phyloP scores from a whole-genome alignment of 2,888 invertebrate genomes.

The Tetragonula carbonaria region DNA sequence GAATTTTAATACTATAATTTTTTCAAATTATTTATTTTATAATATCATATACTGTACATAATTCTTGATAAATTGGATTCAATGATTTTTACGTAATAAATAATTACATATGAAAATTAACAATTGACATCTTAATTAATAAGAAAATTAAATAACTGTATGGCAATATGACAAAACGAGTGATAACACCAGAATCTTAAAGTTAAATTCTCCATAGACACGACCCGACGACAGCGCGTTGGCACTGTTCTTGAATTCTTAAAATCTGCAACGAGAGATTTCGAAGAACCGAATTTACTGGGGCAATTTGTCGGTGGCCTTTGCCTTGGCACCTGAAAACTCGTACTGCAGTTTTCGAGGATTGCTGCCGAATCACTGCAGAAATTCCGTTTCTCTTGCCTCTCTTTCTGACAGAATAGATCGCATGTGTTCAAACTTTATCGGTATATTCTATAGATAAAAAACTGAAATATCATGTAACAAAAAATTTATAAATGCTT shows the following conservation, averaged over 20 bases:
- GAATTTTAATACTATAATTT: neutral
- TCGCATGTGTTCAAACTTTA: constrained; percentile 23
- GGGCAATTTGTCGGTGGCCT: constrained; percentile 68
- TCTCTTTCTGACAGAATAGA: constrained; percentile 13
- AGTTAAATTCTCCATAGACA: constrained; percentile 41
- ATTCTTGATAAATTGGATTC: too few relatives aligned
- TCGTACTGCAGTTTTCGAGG: constrained; percentile 73
- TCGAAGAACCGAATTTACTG: constrained; percentile 64
- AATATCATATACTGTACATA: too few relatives aligned
- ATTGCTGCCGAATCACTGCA: constrained; percentile 78
- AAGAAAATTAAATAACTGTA: neutral
- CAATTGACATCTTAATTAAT: neutral
- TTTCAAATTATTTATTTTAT: too few relatives aligned
- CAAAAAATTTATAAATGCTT: too few relatives aligned
- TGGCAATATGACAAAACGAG: constrained; percentile 2
- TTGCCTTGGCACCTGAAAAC: constrained; percentile 72
- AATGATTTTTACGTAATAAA: too few relatives aligned
- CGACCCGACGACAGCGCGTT: constrained; percentile 48
- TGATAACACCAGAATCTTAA: constrained; percentile 10
- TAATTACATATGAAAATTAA: too few relatives aligned
- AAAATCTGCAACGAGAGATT: constrained; percentile 62
- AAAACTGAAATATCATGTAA: too few relatives aligned
- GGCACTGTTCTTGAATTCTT: constrained; percentile 69
- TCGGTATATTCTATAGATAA: too few relatives aligned
- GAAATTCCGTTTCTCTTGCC: constrained; percentile 58